Conservation (phyloP, 2,113 vertebrate genomes). For the Pseudorhombus dupliciocellatus region DNA sequence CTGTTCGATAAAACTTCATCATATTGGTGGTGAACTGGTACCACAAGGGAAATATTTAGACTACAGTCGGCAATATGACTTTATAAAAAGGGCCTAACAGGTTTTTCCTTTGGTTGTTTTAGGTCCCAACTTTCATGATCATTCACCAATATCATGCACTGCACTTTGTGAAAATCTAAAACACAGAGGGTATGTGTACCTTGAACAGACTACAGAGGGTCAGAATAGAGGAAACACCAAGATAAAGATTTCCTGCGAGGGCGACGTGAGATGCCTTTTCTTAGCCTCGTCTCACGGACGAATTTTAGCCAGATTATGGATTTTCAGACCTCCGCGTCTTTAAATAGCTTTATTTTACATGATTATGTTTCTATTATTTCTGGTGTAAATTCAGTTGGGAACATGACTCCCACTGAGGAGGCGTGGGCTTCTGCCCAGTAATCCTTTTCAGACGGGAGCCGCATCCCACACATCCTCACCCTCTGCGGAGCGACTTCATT, state of each 20-base stretch:
- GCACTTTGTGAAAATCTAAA: conserved; percentile 56
- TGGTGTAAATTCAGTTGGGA: conserved; percentile 2
- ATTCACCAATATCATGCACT: conserved; percentile 63
- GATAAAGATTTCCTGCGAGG: conserved; percentile 20
- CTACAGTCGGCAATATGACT: conserved; percentile 5
- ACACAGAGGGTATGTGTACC: conserved; percentile 42
- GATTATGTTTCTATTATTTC: conserved; percentile 2
- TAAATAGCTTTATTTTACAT: not conserved
- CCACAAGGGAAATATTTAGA: conserved; percentile 30
- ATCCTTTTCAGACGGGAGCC: conserved; percentile 27
- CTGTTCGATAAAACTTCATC: conserved; percentile 24
- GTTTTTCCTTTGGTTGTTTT: conserved; percentile 72
- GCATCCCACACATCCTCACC: conserved; percentile 39
- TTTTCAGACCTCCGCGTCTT: not conserved
- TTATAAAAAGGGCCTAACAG: conserved; percentile 29
- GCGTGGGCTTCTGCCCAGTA: conserved; percentile 6
- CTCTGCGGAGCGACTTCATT: conserved; percentile 7
- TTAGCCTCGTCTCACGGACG: not conserved
- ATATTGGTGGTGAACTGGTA: conserved; percentile 1
- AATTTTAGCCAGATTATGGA: conserved; percentile 16
- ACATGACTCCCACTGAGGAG: conserved; percentile 21
- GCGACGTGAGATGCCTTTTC: conserved; percentile 30
- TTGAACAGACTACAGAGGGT: conserved; percentile 49
- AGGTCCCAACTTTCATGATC: conserved; percentile 63
- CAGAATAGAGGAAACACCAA: conserved; percentile 57